Percentiles rank a stretch among this genome's conserved stretches.
phyloP scores from a whole-genome alignment of 2,888 invertebrate species.

The Folsomia manolachei region DNA sequence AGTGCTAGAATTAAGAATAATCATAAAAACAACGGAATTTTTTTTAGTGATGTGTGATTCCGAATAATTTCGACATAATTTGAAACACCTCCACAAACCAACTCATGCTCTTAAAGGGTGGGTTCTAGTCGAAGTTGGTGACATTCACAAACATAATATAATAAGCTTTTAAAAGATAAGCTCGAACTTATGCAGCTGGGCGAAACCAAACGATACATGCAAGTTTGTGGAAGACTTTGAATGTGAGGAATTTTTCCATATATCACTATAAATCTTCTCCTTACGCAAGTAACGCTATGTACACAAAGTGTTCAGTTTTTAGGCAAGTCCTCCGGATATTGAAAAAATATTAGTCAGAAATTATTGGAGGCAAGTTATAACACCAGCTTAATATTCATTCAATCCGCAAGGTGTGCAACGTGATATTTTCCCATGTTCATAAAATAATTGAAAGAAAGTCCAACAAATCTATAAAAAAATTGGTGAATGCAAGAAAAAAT shows the following conservation, averaged over 20 bases:
- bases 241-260: background rate
- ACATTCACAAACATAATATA: too few species aligned
- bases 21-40: too few species aligned
- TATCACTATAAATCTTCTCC: background rate
- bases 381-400: too few species aligned
- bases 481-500: constrained; percentile 9
- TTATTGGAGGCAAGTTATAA: background rate
- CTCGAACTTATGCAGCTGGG: background rate
- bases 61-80: too few species aligned
- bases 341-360: too few species aligned
- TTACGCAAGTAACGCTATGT: background rate
- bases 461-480: background rate
- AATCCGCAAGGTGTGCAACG: background rate
- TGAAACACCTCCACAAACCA: too few species aligned
- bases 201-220: background rate
- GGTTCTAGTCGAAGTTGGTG: too few species aligned
- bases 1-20: too few species aligned
- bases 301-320: background rate
- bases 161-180: background rate
- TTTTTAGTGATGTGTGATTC: too few species aligned
- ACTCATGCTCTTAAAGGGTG: too few species aligned
- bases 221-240: background rate
- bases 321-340: too few species aligned
- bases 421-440: background rate
- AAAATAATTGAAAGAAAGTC: background rate